Conservation (phyloP, 2,797 vertebrate species). For the Erithacus rubecula region DNA sequence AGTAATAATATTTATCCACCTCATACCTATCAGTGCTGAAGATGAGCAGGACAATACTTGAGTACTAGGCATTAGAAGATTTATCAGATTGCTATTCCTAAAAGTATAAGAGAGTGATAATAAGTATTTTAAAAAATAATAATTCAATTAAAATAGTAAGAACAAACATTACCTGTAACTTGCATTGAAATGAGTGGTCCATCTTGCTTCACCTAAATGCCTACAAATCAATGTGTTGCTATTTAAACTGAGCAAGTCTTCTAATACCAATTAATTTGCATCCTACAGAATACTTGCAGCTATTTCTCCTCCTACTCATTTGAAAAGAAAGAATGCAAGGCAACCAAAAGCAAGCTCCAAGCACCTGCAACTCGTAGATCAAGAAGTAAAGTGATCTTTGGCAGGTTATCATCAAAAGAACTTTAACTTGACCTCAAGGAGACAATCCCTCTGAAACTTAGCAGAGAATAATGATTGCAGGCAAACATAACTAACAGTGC, state of each 20-base stretch:
- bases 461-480: neutral
- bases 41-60: neutral
- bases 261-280: neutral
- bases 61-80: neutral
- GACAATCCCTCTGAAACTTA: neutral
- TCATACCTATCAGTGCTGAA: neutral
- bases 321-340: neutral
- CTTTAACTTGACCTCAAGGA: neutral
- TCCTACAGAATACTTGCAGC: neutral
- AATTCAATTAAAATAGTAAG: neutral
- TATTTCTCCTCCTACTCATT: neutral
- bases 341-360: neutral
- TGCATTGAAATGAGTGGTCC: neutral
- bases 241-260: neutral
- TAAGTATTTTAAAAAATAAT: neutral
- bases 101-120: neutral
- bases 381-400: neutral
- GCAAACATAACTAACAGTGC: neutral
- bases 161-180: neutral
- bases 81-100: neutral
- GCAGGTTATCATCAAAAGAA: neutral
- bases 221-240: neutral
- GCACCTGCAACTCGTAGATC: neutral
- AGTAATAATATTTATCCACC: neutral
- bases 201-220: neutral